Evolutionary conservation across 2,888 invertebrate genomes (phyloP).

Genomic region (Hesperia comma): DNA sequence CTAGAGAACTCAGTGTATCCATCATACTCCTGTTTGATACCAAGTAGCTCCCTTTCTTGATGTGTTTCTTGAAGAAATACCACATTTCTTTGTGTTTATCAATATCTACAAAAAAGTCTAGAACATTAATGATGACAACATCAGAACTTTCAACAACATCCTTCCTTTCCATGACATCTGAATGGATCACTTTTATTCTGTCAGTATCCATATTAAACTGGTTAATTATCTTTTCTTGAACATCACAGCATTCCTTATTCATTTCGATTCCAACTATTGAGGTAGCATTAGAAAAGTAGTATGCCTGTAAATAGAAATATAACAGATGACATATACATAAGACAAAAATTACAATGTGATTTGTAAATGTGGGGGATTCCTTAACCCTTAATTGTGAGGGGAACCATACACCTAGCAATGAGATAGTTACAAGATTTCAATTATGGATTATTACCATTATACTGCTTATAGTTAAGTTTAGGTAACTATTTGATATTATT

Average conservation of each 20-base stretch:
- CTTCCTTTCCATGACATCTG: conserved; percentile 82
- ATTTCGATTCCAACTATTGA: conserved; percentile 88
- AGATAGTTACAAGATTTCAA: background rate
- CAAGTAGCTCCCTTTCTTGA: conserved; percentile 83
- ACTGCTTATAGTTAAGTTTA: too few species aligned
- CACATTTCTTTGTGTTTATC: conserved; percentile 85
- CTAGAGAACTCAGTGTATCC: conserved; percentile 75
- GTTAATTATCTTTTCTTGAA: conserved; percentile 84
- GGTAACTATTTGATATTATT: too few species aligned
- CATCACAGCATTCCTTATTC: conserved; percentile 85
- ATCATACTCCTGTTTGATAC: conserved; percentile 84
- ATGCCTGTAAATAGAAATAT: conserved; percentile 81
- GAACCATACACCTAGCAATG: too few species aligned
- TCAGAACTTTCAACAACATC: conserved; percentile 83
- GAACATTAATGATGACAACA: conserved; percentile 87
- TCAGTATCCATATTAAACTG: conserved; percentile 79
- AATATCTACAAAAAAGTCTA: conserved; percentile 86
- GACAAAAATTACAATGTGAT: too few species aligned
- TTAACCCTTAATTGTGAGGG: too few species aligned
- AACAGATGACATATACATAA: too few species aligned
- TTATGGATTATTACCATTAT: background rate
- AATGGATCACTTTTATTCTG: conserved; percentile 82
- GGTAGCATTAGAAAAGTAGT: conserved; percentile 82
- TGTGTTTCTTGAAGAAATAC: conserved; percentile 81
- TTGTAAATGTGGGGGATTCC: too few species aligned